phyloP scores from a whole-genome alignment of 2,888 invertebrate genomes.

The Eupithecia abbreviata region DNA sequence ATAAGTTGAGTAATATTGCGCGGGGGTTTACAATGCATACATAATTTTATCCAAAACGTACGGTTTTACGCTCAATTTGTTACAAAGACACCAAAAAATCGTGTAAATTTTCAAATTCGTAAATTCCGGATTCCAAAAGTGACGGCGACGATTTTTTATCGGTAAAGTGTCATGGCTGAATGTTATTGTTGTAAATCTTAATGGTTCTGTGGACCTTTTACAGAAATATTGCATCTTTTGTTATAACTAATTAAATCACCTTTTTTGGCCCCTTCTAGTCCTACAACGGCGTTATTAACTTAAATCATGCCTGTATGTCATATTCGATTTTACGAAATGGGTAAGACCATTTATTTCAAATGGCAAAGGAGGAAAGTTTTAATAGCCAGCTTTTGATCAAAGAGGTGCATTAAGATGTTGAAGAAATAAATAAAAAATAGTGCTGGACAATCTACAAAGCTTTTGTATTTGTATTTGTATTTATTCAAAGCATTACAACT shows the following conservation, averaged over 20 bases:
- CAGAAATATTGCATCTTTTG: neutral
- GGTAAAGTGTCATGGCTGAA: neutral
- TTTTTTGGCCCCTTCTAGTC: neutral
- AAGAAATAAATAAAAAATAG: no score
- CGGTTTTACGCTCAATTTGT: neutral
- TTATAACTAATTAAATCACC: neutral
- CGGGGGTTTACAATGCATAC: neutral
- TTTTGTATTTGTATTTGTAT: no score
- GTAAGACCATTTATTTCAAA: neutral
- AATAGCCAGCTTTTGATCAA: no score
- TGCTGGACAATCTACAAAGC: no score
- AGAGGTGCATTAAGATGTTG: no score
- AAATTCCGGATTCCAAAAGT: neutral
- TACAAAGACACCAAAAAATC: constrained; percentile 2
- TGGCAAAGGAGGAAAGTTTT: neutral
- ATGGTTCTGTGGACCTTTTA: neutral
- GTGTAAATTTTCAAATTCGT: neutral
- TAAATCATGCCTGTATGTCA: neutral
- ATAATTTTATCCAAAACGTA: constrained; percentile 3
- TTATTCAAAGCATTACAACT: no score
- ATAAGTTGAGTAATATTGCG: constrained; percentile 7
- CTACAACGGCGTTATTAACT: no score
- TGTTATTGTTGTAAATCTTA: neutral
- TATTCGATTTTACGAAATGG: neutral
- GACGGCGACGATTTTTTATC: neutral